phyloP scores from a whole-genome alignment of 23 tunicate genomes.

The Corella eumyota region DNA sequence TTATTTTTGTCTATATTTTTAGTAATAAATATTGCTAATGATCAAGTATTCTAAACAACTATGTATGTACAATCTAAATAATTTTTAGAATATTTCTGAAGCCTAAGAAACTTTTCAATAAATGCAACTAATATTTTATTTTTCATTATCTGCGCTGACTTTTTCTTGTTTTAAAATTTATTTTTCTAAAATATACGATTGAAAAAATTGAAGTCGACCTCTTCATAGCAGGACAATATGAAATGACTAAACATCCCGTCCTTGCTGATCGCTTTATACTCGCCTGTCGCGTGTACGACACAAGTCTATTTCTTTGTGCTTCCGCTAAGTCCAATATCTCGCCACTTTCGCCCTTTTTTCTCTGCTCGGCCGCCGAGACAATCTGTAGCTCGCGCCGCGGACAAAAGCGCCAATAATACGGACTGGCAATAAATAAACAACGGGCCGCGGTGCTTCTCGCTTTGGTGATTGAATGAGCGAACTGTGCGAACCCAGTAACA shows the following conservation, averaged over 20 bases:
- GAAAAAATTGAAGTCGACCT: not conserved
- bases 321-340: not conserved
- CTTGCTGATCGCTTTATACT: not conserved
- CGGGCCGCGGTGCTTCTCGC: conserved; percentile 17
- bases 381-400: conserved; percentile 3
- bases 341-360: conserved; percentile 3
- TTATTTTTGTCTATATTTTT: too few relatives aligned
- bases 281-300: conserved; percentile 4
- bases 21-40: too few relatives aligned
- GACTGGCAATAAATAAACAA: conserved; percentile 12
- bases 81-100: too few relatives aligned
- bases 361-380: not conserved
- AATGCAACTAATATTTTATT: too few relatives aligned
- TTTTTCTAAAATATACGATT: not conserved
- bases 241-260: not conserved
- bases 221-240: not conserved
- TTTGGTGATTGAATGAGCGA: too few relatives aligned
- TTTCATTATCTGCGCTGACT: too few relatives aligned
- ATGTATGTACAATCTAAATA: too few relatives aligned
- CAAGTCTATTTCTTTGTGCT: conserved; percentile 3
- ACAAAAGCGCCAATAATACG: conserved; percentile 8
- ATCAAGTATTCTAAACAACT: too few relatives aligned
- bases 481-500: conserved; percentile 57
- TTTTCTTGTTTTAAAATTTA: too few relatives aligned
- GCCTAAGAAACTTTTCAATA: too few relatives aligned